Conservation (phyloP, 2,797 vertebrate species). For the Margarornis squamiger region DNA sequence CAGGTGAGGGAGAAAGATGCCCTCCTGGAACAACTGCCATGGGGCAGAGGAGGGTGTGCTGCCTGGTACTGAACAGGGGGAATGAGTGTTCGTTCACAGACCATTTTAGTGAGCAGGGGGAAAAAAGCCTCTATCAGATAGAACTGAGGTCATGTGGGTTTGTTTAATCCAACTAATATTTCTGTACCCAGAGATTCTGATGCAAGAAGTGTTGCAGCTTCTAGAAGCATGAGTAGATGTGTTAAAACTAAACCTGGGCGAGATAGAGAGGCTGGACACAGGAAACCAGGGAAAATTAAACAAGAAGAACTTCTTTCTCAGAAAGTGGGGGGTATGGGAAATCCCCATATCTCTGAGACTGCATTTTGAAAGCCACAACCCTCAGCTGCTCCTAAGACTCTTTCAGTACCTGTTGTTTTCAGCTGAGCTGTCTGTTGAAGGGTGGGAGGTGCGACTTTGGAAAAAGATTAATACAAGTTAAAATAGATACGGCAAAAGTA, state of each 20-base stretch:
- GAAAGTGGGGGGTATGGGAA: background rate
- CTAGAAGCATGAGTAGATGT: background rate
- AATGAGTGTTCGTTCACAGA: background rate
- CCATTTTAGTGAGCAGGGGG: background rate
- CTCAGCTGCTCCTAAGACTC: background rate
- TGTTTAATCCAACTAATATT: background rate
- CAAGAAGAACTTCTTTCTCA: background rate
- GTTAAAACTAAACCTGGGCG: background rate
- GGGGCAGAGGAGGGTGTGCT: background rate
- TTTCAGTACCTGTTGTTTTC: background rate
- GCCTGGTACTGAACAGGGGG: background rate
- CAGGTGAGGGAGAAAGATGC: background rate
- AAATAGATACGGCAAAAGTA: background rate
- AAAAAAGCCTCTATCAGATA: background rate
- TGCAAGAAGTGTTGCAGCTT: background rate
- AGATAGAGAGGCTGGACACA: background rate
- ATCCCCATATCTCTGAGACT: background rate
- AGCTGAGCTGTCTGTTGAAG: background rate
- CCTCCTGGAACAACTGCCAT: background rate
- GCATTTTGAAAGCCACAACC: background rate
- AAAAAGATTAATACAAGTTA: background rate
- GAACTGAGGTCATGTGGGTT: background rate
- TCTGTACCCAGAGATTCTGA: background rate
- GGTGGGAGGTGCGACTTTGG: background rate
- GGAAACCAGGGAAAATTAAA: background rate